Base-by-base conservation (phyloP, 2,797 vertebrate genomes). In the Leuciscus waleckii region DNA sequence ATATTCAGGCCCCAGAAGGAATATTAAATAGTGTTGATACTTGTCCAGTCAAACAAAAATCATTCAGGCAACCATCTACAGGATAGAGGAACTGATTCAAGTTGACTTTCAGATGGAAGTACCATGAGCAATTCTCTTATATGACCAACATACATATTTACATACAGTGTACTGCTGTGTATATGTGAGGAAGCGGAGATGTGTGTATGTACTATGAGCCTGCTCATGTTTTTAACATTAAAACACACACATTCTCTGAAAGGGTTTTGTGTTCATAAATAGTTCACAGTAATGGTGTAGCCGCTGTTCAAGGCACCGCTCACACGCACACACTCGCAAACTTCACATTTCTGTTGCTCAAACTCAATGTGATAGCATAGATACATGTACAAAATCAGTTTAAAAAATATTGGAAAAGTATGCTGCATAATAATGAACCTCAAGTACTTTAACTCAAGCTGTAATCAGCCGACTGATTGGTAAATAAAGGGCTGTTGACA, bases 201-300 rank as follows among this genome's bases (percentile, higher is more conserved):
- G 67, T 39, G 46, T 81, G 51, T 78, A 49, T 80, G 41, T 85
- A 67, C 7, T 87, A 79, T 86, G 84, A 87, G 89, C 84, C 84
- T 75, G 80, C 87, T 87, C 87, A 85, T 89, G 80, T 85, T 69
- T 76, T 87, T 32, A 54, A 68, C 58, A 71, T 74, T 84, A 81
- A 86, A 80, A 26, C 68, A 75, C 86, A 63, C 46, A 73, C 78
- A 11, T 46, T 61, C 82, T 41, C 19, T 26, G 65, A 71, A 87
- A 81, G 43, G 37, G 37, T 81, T 68, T 78, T 39, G 67, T 82
- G 26, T 83, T 89, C 81, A 89, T 86, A 90, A 91, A 91, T 89
- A 88, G 87, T 90, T 91, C 91, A 92, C 90, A 91, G 91, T 91
- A 88, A 84, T 51, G 67, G 80, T 87, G 83, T 74, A 79, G 85